Evolutionary conservation across 2,797 vertebrate species (phyloP).

Genomic region (Calcarius lapponicus): DNA sequence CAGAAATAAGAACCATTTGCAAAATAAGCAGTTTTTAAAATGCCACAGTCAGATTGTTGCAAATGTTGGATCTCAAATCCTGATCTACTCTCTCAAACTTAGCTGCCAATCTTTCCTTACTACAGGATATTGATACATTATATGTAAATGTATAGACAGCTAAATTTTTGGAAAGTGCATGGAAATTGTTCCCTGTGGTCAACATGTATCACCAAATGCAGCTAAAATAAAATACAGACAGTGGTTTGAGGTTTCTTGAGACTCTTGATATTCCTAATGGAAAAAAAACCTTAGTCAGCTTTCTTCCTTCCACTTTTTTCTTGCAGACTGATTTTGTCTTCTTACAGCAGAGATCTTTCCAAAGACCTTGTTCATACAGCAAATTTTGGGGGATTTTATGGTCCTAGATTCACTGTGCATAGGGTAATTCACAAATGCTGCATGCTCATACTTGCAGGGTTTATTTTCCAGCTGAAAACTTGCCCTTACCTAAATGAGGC

Average conservation of each 20-base stretch:
- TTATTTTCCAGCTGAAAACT: not conserved
- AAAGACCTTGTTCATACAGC: not conserved
- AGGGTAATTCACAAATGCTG: not conserved
- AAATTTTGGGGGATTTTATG: not conserved
- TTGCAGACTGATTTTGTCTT: not conserved
- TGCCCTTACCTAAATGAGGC: not conserved
- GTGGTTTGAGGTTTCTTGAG: slow-evolving; percentile 11
- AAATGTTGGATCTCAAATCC: not conserved
- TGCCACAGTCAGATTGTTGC: not conserved
- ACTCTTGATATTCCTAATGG: not conserved
- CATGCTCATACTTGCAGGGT: not conserved
- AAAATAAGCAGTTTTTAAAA: not conserved
- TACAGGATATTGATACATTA: not conserved
- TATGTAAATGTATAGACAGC: not conserved
- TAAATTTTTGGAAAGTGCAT: not conserved
- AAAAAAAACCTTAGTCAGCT: not conserved
- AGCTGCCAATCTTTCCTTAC: not conserved
- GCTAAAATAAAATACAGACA: not conserved
- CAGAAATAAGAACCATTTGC: slow-evolving; percentile 1
- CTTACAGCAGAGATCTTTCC: not conserved
- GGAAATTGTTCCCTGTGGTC: not conserved
- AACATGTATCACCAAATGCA: not conserved
- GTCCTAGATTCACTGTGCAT: not conserved
- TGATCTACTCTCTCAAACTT: not conserved
- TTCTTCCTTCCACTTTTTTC: not conserved